Base-by-base conservation (phyloP, 2,797 vertebrate genomes). In the Spondyliosoma cantharus region DNA sequence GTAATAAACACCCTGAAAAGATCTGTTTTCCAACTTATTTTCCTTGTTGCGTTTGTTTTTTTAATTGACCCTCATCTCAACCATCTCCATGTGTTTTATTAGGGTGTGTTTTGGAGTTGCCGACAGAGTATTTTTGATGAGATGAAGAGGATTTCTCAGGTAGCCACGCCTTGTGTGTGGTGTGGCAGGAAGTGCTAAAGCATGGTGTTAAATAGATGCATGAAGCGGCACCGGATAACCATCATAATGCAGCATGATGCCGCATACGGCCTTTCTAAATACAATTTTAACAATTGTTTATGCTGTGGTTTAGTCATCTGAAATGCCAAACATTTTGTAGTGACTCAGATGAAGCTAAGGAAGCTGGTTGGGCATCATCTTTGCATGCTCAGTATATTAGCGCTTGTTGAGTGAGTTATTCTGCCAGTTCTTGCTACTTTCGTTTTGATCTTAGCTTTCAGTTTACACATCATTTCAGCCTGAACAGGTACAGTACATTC, bases 81-180 rank as follows among this genome's bases (percentile, higher is more conserved):
- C 63, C 83, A 48, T 95, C 92, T 93, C 93, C 93, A 85, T 93
- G 25, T 95, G 78, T 93, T 91, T 37, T 32, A 83, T 89, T 94
- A 98, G 98, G 97, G 95, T 93, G 89, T 96, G 92, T 97, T 98
- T 96, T 97, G 97, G 98, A 97, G 96, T 95, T 97, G 96, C 97
- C 98, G 97, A 95, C 96, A 98, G 90, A 99, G 93, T 97, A 96
- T 98, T 95, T 97, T 98, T 96, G 96, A 97, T 95, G 98, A 99
- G 94, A 97, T 99, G 96, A 98, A 97, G 96, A 98, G 95, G 93
- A 96, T 97, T 93, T 93, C 96, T 82, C 96, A 98, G 98, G 98
- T 99, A 97, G 95, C 90, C 20, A 24, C 85, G 74, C 60, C 59
- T 59, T 78, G 74, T 85, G 83, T 82, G 70, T 66, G 60, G 48